phyloP scores from a whole-genome alignment of 2,888 invertebrate species.

The Gortyna flavago region DNA sequence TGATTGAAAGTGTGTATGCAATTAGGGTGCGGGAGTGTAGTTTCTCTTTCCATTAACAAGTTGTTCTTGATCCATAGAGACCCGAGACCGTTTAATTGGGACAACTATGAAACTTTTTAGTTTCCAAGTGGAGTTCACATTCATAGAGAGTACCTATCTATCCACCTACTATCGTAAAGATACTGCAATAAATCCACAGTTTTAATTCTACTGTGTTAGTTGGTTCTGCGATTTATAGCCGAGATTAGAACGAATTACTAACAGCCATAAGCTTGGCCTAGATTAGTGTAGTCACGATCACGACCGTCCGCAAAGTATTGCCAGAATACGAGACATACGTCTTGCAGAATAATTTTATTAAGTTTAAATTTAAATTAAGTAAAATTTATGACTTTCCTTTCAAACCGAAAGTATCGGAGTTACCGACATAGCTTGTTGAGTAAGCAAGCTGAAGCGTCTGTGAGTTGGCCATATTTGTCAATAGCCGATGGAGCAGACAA shows the following conservation, averaged over 20 bases:
- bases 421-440: too few species aligned
- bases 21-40: neutral
- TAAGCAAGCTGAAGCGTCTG: too few species aligned
- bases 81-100: too few species aligned
- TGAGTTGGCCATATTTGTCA: too few species aligned
- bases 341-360: neutral
- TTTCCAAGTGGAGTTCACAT: neutral
- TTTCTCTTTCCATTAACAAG: neutral
- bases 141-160: neutral
- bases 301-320: conserved; percentile 25
- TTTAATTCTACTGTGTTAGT: conserved; percentile 44
- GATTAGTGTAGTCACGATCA: conserved; percentile 38
- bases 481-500: too few species aligned
- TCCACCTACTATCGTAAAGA: conserved; percentile 9
- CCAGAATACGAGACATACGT: conserved; percentile 1
- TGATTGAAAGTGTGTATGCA: neutral
- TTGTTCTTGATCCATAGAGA: neutral
- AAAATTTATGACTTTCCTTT: neutral
- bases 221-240: conserved; percentile 25
- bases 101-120: neutral
- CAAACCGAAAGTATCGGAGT: too few species aligned
- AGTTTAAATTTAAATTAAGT: neutral
- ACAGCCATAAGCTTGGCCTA: conserved; percentile 44
- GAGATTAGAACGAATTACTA: conserved; percentile 58
- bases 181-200: conserved; percentile 32